Base-by-base conservation (phyloP, 2,888 invertebrate species). In the Sinohyriopsis cumingii region DNA sequence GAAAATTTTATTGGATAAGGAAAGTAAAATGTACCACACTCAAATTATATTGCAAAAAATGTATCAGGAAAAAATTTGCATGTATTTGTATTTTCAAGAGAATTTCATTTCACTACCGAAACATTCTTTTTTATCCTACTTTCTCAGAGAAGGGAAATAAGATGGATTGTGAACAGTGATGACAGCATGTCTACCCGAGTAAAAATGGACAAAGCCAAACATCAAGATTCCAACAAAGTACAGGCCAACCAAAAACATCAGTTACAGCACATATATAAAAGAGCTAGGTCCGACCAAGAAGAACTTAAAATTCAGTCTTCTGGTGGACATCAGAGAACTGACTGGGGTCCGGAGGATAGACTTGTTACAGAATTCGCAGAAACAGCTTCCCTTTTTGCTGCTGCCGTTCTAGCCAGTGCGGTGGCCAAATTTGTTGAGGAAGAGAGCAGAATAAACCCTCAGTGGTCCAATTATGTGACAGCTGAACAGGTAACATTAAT, bases 351-450 rank as follows among this genome's bases (percentile, higher is more conserved):
- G 15, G 15, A 45, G 9, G 12, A 45, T 45, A 45, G 15, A 45
- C 3, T 45, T 45, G 15, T 45, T 12, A 45, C 3, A 45, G 45
- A 45, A 45, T 45, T 15, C 78, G 59, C 73, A 68, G 7, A 69
- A 62, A 12, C 67, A 15, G 80, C 81, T 6, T 74, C 78, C 5
- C 69, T 73, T 6, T 82, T 82, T 59, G 79, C 79, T 61, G 76
- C 80, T 2, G 70, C 80, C n/a, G 65, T 78, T n/a, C 59, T 82
- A 73, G 82, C 80, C 5, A 67, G 67, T 22, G 78, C 79, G 4
- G 71, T 80, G 53, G 80, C 80, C 6, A 75, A 80, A 25, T 79
- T 71, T 59, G 70, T 82, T 45, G 59, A 73, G 12, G 55, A 61
- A 15, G 76, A 76, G 33, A 72, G 63, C 53, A 71, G 69, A 24